Conservation (phyloP, 2,888 invertebrate genomes). For the Latrodectus elegans region DNA sequence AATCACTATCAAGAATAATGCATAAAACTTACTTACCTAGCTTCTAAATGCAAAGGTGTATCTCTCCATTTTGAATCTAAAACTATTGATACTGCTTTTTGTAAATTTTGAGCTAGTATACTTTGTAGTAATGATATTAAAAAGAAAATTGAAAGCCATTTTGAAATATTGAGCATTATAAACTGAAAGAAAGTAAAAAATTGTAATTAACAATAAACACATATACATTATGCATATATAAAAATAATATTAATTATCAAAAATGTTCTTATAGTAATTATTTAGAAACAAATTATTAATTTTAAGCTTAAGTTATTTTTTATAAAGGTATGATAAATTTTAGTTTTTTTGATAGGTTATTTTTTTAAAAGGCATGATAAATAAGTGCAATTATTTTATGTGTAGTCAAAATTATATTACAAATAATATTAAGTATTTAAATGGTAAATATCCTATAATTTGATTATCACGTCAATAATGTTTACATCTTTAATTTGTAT, state of each 20-base stretch:
- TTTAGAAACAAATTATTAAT: no score
- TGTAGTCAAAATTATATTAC: no score
- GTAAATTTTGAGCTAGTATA: conserved; percentile 36
- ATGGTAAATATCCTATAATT: no score
- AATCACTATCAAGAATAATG: neutral
- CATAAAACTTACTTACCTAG: conserved; percentile 81
- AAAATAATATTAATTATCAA: neutral
- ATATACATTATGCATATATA: neutral
- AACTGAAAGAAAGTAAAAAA: conserved; percentile 6
- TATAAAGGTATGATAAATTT: neutral
- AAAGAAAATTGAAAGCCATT: conserved; percentile 1
- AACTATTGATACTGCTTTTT: conserved; percentile 88
- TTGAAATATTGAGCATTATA: conserved; percentile 16
- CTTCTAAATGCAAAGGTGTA: conserved; percentile 92
- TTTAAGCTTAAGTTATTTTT: neutral
- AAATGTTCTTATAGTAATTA: no score
- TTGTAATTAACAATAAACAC: neutral
- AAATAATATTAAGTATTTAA: no score
- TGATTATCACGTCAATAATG: no score
- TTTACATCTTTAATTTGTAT: no score
- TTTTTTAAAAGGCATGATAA: neutral
- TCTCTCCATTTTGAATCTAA: conserved; percentile 96
- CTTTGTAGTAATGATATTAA: conserved; percentile 9
- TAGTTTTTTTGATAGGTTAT: no score
- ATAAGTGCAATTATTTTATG: neutral